A percentile compares a stretch with the other conserved stretches of the same genome.
These are phyloP conservation scores for Etia nguti DNA, from an alignment of 2,113 vertebrate species.

Conservation along the genomic window DNA sequence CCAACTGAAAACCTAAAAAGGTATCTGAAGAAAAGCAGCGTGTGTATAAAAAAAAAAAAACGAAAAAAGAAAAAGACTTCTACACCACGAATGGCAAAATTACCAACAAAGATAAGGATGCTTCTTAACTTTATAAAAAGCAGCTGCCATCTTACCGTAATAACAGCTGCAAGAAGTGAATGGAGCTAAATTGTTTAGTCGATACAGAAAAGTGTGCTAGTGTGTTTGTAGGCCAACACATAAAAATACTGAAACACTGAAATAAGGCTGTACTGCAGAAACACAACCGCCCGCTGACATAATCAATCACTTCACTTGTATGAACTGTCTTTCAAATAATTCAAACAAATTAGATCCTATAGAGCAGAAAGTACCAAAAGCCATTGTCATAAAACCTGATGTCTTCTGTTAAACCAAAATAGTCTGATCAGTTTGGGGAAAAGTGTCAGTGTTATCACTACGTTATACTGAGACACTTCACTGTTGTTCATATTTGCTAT, in stretches of 20 bases:
- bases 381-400: no score
- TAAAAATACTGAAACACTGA: background rate
- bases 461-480: background rate
- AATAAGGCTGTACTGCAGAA: background rate
- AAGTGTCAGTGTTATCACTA: background rate
- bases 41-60: background rate
- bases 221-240: background rate
- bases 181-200: background rate
- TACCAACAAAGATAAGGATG: background rate
- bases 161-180: background rate
- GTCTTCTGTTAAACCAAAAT: background rate
- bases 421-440: background rate
- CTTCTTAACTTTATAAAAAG: background rate
- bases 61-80: background rate
- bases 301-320: background rate
- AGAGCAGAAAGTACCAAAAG: background rate
- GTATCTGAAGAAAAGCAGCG: accelerated
- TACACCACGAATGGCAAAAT: background rate
- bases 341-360: background rate
- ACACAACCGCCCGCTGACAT: background rate
- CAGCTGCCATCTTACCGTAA: background rate
- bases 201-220: background rate
- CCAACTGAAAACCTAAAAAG: background rate
- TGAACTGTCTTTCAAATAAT: background rate
- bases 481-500: no score